These are phyloP conservation scores for Chrysemys picta DNA, from an alignment of 2,113 vertebrate genomes.

Conservation along the genomic window DNA sequence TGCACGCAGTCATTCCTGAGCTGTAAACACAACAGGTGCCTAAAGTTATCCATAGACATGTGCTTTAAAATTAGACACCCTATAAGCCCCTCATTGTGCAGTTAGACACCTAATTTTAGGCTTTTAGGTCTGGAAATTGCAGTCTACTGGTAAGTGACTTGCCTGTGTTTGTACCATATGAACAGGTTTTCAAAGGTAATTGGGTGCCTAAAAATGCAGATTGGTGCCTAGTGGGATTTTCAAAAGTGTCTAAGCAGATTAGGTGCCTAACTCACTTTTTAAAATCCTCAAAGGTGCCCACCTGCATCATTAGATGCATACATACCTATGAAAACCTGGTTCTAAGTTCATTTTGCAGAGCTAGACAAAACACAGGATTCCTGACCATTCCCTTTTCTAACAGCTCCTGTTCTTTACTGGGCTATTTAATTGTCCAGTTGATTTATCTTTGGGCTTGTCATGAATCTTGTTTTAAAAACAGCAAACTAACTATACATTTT, in stretches of 20 bases:
- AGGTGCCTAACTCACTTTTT: no score
- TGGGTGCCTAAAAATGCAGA: background rate
- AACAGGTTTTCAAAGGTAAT: background rate
- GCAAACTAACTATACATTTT: background rate
- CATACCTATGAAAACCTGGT: no score
- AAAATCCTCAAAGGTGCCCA: no score
- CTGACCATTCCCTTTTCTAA: slow-evolving; percentile 15
- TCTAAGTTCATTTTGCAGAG: background rate
- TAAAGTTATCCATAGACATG: background rate
- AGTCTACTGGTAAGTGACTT: rapidly evolving
- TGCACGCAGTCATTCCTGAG: background rate
- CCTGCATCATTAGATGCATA: no score
- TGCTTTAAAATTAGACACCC: background rate
- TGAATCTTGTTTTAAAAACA: slow-evolving; percentile 22
- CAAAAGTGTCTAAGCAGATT: no score
- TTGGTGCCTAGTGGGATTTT: no score
- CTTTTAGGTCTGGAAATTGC: background rate
- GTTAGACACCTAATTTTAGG: background rate
- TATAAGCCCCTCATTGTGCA: background rate
- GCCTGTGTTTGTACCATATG: background rate
- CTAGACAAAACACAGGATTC: background rate
- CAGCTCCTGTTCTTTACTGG: background rate
- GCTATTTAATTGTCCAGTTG: slow-evolving; percentile 11
- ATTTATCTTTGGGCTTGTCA: slow-evolving; percentile 41
- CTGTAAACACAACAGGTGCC: rapidly evolving